Evolutionary conservation across 1,140 invertebrate species (phyloP).

Genomic region (Drosophila lacertosa): DNA sequence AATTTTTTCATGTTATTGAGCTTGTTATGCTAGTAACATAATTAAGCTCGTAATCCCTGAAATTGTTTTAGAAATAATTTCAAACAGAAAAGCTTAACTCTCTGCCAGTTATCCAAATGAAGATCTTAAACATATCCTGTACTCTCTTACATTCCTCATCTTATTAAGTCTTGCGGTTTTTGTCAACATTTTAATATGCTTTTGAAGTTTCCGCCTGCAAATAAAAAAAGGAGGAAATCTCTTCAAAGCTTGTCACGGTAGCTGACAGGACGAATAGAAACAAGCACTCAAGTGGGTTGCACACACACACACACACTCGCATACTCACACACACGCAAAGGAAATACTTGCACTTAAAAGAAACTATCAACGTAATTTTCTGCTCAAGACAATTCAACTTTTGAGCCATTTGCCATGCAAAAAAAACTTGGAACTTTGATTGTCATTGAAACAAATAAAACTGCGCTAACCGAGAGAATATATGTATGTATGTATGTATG

Average conservation of each 20-base stretch:
- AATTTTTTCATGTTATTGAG: not conserved
- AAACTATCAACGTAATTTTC: slow-evolving; percentile 78
- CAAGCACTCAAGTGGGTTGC: slow-evolving; percentile 22
- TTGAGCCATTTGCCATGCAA: slow-evolving; percentile 75
- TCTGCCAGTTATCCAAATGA: too few species aligned
- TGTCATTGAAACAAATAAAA: slow-evolving; percentile 73
- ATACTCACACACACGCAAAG: slow-evolving; percentile 27
- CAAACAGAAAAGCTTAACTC: too few species aligned
- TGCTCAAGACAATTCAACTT: slow-evolving; percentile 77
- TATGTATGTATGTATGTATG: too few species aligned
- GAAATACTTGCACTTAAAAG: slow-evolving; percentile 26
- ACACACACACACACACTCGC: too few species aligned
- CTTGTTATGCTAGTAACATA: too few species aligned
- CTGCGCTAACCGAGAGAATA: not conserved
- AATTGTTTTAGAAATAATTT: too few species aligned
- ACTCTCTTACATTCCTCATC: too few species aligned
- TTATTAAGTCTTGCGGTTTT: too few species aligned
- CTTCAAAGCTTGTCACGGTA: slow-evolving; percentile 43
- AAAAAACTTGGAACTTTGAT: slow-evolving; percentile 73
- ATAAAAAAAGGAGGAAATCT: slow-evolving; percentile 58
- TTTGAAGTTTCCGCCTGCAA: slow-evolving; percentile 47
- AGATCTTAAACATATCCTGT: too few species aligned
- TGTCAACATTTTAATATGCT: slow-evolving; percentile 74
- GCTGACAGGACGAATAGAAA: slow-evolving; percentile 13
- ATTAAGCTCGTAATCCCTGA: too few species aligned